phyloP scores from a whole-genome alignment of 1,140 invertebrate genomes.

The Habropoda laboriosa region DNA sequence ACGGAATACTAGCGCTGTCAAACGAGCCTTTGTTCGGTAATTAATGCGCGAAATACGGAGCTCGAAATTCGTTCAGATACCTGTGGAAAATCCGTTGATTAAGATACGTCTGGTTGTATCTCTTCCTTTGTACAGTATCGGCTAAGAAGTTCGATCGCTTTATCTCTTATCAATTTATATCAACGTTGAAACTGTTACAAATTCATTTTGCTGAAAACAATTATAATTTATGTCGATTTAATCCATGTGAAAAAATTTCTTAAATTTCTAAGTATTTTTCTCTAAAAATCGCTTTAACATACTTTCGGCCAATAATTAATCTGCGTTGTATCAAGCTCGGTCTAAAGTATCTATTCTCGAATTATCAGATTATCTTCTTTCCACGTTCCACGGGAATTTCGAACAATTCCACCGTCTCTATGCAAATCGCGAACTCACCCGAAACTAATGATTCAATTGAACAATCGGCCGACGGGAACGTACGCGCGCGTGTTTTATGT shows the following conservation, averaged over 20 bases:
- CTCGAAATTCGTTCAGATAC: conserved; percentile 3
- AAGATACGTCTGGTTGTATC: conserved; percentile 14
- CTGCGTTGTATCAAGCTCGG: too few species aligned
- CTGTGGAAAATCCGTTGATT: neutral
- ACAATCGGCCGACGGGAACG: neutral
- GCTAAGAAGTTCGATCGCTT: too few species aligned
- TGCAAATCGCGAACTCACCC: neutral
- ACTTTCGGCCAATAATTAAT: too few species aligned
- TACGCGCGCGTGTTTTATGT: neutral
- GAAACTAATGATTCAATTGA: conserved; percentile 8
- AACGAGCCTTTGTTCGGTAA: conserved; percentile 19
- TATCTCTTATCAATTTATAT: too few species aligned
- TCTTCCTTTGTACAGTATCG: too few species aligned
- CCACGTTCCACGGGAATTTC: neutral
- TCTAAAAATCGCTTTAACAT: too few species aligned
- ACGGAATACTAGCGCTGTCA: neutral
- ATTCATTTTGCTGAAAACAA: too few species aligned
- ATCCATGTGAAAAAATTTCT: too few species aligned
- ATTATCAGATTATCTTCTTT: neutral
- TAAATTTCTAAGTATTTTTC: too few species aligned
- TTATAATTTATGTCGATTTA: too few species aligned
- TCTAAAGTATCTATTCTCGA: neutral
- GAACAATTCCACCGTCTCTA: neutral
- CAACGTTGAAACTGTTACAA: too few species aligned
- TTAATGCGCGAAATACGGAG: conserved; percentile 4